Percentiles rank a stretch among this genome's conserved stretches.
Evolutionary conservation across 2,888 invertebrate species (phyloP).

Genomic region (Cerceris ruficornis): DNA sequence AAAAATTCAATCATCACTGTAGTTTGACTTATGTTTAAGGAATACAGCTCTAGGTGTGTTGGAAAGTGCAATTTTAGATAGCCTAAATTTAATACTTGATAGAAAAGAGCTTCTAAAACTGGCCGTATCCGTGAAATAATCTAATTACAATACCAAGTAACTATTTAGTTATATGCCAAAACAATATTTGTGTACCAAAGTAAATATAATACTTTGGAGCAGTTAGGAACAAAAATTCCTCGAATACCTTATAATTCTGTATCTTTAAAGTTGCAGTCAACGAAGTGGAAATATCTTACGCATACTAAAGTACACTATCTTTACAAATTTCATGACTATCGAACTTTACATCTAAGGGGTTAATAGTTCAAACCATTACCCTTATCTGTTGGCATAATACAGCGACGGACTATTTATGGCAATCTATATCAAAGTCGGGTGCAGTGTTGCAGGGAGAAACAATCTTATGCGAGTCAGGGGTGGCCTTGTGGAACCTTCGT

Average conservation of each 20-base stretch:
- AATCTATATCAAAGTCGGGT: background rate
- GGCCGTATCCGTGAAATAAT: too few relatives aligned
- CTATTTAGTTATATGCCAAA: background rate
- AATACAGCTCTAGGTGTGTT: too few relatives aligned
- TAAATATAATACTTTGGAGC: background rate
- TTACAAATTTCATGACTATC: background rate
- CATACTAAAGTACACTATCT: background rate
- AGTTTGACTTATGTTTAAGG: too few relatives aligned
- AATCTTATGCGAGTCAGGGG: slow-evolving; percentile 3
- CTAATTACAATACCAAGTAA: background rate
- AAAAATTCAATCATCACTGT: too few relatives aligned
- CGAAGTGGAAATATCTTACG: too few relatives aligned
- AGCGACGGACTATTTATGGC: slow-evolving; percentile 16
- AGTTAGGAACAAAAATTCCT: too few relatives aligned
- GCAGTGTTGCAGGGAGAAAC: background rate
- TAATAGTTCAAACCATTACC: slow-evolving; percentile 24
- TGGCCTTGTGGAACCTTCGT: slow-evolving; percentile 9
- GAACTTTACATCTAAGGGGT: slow-evolving; percentile 2
- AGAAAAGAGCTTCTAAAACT: too few relatives aligned
- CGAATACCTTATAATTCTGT: too few relatives aligned
- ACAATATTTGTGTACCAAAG: background rate
- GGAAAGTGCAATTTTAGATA: too few relatives aligned
- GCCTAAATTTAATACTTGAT: too few relatives aligned
- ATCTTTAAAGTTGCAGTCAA: too few relatives aligned
- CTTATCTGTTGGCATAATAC: slow-evolving; percentile 4